Evolutionary conservation across 2,888 invertebrate genomes (phyloP).

Genomic region (Plutella xylostella): DNA sequence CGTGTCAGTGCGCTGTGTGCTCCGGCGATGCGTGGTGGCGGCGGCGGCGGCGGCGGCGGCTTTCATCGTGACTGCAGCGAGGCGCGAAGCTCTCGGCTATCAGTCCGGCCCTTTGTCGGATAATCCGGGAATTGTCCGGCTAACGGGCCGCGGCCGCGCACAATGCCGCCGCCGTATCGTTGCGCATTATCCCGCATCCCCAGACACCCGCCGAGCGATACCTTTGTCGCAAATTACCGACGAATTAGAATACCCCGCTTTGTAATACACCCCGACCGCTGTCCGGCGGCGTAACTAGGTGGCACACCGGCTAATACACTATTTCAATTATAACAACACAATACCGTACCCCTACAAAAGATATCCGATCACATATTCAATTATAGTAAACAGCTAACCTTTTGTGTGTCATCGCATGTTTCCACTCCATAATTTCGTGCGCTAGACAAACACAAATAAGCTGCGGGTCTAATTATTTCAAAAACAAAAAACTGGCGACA

Average conservation of each 20-base stretch:
- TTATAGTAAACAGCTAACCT: slow-evolving; percentile 3
- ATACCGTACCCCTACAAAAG: slow-evolving; percentile 14
- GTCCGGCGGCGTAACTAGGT: slow-evolving; percentile 61
- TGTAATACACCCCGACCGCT: slow-evolving; percentile 35
- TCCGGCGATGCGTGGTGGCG: slow-evolving; percentile 48
- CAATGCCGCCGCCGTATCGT: slow-evolving; percentile 56
- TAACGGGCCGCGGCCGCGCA: slow-evolving; percentile 47
- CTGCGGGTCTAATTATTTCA: slow-evolving; percentile 54
- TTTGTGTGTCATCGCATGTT: slow-evolving; percentile 31
- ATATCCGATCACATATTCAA: slow-evolving; percentile 4
- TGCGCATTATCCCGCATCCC: slow-evolving; percentile 54
- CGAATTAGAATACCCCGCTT: slow-evolving; percentile 59
- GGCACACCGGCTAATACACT: slow-evolving; percentile 30
- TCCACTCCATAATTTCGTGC: slow-evolving; percentile 32
- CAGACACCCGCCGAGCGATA: slow-evolving; percentile 36
- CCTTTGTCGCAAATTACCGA: slow-evolving; percentile 58
- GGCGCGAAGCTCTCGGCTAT: slow-evolving; percentile 48
- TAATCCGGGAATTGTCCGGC: slow-evolving; percentile 52
- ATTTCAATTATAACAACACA: slow-evolving; percentile 30
- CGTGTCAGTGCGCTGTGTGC: too few species aligned
- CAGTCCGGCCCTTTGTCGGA: slow-evolving; percentile 49
- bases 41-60: slow-evolving; percentile 34
- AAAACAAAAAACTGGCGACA: slow-evolving; percentile 57
- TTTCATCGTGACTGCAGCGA: slow-evolving; percentile 53
- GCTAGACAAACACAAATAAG: slow-evolving; percentile 48